A percentile compares a stretch with the other conserved stretches of the same genome.
Conservation (phyloP, 2,113 vertebrate species). For the Oreamnos americanus region DNA sequence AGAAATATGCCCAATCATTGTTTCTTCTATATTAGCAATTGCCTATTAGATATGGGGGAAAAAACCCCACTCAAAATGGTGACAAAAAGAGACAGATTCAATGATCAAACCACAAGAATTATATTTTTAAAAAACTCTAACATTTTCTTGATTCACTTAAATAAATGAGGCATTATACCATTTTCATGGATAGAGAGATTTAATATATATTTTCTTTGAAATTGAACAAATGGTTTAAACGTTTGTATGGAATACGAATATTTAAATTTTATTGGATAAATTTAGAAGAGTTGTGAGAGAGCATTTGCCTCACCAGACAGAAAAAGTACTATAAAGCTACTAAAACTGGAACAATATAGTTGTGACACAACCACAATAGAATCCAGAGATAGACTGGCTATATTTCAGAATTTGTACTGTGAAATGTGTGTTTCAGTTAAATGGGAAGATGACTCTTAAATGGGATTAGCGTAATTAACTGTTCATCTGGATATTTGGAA, state of each 20-base stretch:
- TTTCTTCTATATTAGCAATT: neutral
- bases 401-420: neutral
- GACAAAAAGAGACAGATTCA: neutral
- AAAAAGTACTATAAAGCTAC: neutral
- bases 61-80: neutral
- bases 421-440: neutral
- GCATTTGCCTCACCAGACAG: neutral
- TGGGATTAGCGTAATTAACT: neutral
- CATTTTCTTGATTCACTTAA: neutral
- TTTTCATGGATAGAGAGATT: neutral
- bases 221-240: neutral
- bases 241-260: neutral
- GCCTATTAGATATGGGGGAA: neutral
- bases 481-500: neutral
- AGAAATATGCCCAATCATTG: neutral
- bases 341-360: neutral
- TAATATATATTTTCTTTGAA: neutral
- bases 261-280: neutral
- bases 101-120: neutral
- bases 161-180: neutral
- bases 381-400: neutral
- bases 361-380: neutral
- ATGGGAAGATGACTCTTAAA: neutral
- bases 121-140: neutral
- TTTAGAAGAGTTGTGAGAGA: neutral